Evolutionary conservation across 2,113 vertebrate species (phyloP), one percentile per base, ranked within the genome.

Genomic region (Haplochromis burtoni): DNA sequence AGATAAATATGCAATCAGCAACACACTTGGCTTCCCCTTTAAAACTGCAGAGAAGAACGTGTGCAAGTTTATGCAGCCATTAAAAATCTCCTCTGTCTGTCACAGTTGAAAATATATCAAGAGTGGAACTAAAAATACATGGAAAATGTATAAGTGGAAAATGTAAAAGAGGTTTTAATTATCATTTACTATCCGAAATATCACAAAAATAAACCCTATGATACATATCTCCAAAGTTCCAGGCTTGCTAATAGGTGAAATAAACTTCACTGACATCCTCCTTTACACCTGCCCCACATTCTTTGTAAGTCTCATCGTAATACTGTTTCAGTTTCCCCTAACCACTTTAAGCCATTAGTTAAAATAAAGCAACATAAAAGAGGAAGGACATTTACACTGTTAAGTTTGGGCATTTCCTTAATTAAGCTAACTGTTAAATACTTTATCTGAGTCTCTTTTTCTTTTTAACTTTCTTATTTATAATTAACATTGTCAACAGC

Each of bases 1-100:
- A 90, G 88, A 92, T 92, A 92, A 92, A 94, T 91, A 91, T 92
- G 89, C 85, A 42, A 87, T 87, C 89, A 82, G 86, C 35, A 24
- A 31, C 80, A 68, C 76, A 80, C 42, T 66, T 78, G 85, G 71
- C 42, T 59, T n/a, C 31, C 21, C 59, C 82, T 90, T 87, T 80
- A 85, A 86, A 90, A 87, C 16, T 45, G 51, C 17, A 91, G 59
- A 84, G 35, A 80, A 88, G 45, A 80, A n/a, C 9, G 3, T 4
- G 4, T 16, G 45, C 66, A 68, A 80, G 76, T 68, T 40, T n/a
- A 61, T 63, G 31, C 84, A 85, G 61, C 10, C 21, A 86, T 40
- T 66, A 80, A 80, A 29, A 73, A 26, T 2, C n/a, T 86, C 35
- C 61, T 29, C 35, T 49, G 33, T 82, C 59, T 79, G 11, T 83